Base-by-base conservation (phyloP, 2,797 vertebrate genomes). In the Diplodus puntazzo region DNA sequence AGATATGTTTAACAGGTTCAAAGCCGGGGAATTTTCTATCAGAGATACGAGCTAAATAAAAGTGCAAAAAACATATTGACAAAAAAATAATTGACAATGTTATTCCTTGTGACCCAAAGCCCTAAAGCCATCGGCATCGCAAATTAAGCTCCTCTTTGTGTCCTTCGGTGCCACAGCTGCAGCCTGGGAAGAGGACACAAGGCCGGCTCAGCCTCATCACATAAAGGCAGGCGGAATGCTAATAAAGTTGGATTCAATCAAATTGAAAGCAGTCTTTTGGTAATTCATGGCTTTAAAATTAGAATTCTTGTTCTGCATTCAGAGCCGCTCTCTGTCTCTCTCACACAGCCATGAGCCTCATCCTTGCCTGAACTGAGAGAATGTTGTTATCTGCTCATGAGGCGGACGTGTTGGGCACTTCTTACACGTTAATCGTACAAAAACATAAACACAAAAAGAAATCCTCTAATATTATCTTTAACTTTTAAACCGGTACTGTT, bases 221-320 rank as follows among this genome's bases (percentile, higher is more conserved):
- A 90, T 88, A 87, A 84, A 87, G 86, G 82, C 88, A 85, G 77
- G 73, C 84, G 57, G 92, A 93, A 93, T 93, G 89, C 91, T 92
- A 93, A 94, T 93, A 92, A 92, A 91, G 88, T 86, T 87, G 84
- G 87, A 92, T 90, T 92, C 91, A 92, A 92, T 92, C 89, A 92
- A 86, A 90, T 91, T 93, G 91, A 92, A 94, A 93, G 93, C 90
- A 87, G 89, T 77, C 89, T 92, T 91, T 93, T 91, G 88, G 90
- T 88, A 91, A 93, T 92, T 92, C 88, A 88, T 88, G 92, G 85
- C 92, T 92, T 92, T 92, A 89, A 92, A 92, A 92, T 92, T 92
- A 80, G 88, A 92, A 90, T 89, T 91, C 82, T 87, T 87, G 85
- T 90, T 91, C 74, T 88, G 88, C 77, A 90, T 92, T 89, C 91